These are phyloP conservation scores for Scalopus aquaticus DNA, from an alignment of 2,113 vertebrate genomes.

Conservation along the genomic window DNA sequence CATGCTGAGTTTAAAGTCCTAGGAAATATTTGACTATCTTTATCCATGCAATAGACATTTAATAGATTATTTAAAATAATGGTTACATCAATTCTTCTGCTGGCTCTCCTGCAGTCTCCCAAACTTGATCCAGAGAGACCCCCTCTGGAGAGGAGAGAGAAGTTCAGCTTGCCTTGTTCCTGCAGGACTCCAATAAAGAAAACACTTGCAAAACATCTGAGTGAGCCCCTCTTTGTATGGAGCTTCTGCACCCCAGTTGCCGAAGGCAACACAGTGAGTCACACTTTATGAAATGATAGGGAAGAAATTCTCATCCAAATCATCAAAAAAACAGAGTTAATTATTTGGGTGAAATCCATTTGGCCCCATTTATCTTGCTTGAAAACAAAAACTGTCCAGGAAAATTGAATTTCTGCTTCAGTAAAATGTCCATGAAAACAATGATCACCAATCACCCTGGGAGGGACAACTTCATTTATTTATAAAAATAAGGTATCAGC, in stretches of 20 bases:
- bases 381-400: conserved; percentile 2
- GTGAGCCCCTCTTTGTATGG: not conserved
- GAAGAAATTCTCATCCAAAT: conserved; percentile 29
- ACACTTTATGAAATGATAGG: not conserved
- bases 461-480: not conserved
- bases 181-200: not conserved
- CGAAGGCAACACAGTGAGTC: not conserved
- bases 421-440: not conserved
- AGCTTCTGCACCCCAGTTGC: not conserved
- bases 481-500: not conserved
- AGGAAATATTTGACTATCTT: conserved; percentile 8
- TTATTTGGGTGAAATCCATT: conserved; percentile 3
- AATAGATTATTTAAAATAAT: not conserved
- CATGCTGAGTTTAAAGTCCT: not conserved
- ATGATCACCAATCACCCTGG: not conserved
- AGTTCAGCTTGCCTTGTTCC: conserved; percentile 46
- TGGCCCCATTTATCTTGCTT: not conserved
- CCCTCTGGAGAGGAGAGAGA: conserved; percentile 69
- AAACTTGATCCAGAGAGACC: conserved; percentile 71
- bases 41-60: not conserved
- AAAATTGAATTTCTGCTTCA: not conserved
- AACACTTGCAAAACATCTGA: not conserved
- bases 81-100: not conserved
- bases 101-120: not conserved
- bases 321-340: not conserved